Evolutionary conservation across 2,797 vertebrate genomes (phyloP).

Genomic region (Graptemys geographica): DNA sequence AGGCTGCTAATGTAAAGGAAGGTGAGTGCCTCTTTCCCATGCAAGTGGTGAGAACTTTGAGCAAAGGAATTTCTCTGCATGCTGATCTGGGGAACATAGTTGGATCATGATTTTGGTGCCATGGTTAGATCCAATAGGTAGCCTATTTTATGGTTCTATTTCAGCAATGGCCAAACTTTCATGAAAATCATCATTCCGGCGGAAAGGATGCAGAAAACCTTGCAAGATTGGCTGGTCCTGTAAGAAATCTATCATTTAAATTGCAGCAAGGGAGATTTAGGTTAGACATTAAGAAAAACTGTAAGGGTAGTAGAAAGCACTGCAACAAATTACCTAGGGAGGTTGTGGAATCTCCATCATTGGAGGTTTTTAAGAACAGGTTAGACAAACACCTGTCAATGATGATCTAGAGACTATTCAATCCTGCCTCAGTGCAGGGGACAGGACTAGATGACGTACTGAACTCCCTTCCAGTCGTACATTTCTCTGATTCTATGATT

Average conservation of each 20-base stretch:
- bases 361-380: neutral
- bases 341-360: neutral
- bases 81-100: neutral
- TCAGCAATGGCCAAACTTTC: neutral
- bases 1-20: neutral
- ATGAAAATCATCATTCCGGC: neutral
- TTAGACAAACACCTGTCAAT: neutral
- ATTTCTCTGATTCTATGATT: rapidly evolving
- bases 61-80: neutral
- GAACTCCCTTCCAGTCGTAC: neutral
- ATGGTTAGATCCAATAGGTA: neutral
- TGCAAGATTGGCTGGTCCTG: neutral
- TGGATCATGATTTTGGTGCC: neutral
- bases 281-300: neutral
- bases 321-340: neutral
- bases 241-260: neutral
- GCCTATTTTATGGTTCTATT: neutral
- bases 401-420: neutral
- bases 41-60: neutral
- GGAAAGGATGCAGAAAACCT: neutral
- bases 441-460: neutral
- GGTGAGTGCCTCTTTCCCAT: neutral
- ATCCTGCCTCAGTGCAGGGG: neutral
- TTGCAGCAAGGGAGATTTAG: neutral
- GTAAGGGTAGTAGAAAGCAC: neutral